phyloP scores from a whole-genome alignment of 2,888 invertebrate species.

The Ennomos erosarius region DNA sequence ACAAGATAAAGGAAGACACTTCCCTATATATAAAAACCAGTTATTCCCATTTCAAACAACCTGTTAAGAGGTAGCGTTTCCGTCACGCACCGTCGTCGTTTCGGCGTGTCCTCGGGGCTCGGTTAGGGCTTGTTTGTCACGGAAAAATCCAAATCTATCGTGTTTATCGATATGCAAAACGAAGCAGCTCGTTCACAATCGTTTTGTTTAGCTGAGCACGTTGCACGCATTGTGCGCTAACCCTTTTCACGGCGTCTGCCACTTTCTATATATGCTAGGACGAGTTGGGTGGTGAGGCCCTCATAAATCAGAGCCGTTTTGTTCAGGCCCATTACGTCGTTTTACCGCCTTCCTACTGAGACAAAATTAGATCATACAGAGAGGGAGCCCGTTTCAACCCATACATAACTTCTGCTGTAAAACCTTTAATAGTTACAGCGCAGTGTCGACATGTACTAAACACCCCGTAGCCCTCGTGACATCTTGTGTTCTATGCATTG shows the following conservation, averaged over 20 bases:
- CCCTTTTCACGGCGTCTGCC: constrained; percentile 74
- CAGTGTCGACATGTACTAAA: constrained; percentile 58
- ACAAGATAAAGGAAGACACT: constrained; percentile 27
- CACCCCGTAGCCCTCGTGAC: constrained; percentile 44
- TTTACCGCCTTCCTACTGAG: constrained; percentile 79
- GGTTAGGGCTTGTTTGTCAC: constrained; percentile 24
- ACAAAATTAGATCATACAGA: constrained; percentile 80
- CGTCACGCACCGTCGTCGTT: constrained; percentile 26
- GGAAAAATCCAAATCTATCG: constrained; percentile 24
- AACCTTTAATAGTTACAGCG: constrained; percentile 70
- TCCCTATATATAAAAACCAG: constrained; percentile 22
- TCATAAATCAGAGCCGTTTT: constrained; percentile 79
- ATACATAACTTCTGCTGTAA: constrained; percentile 73
- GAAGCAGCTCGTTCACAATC: constrained; percentile 46
- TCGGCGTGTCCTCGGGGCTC: constrained; percentile 9
- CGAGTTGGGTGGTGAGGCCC: constrained; percentile 69
- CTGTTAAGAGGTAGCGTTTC: constrained; percentile 27
- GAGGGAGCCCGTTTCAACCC: constrained; percentile 65
- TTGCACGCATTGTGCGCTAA: constrained; percentile 65
- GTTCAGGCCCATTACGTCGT: constrained; percentile 77
- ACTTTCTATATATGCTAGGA: constrained; percentile 73
- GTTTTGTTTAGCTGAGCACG: constrained; percentile 59
- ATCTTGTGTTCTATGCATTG: constrained; percentile 42
- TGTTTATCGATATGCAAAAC: constrained; percentile 42
- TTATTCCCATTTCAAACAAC: constrained; percentile 24